A percentile compares a stretch with the other conserved stretches of the same genome.
phyloP scores from a whole-genome alignment of 2,888 invertebrate species.

The Trissoscelio sp. region DNA sequence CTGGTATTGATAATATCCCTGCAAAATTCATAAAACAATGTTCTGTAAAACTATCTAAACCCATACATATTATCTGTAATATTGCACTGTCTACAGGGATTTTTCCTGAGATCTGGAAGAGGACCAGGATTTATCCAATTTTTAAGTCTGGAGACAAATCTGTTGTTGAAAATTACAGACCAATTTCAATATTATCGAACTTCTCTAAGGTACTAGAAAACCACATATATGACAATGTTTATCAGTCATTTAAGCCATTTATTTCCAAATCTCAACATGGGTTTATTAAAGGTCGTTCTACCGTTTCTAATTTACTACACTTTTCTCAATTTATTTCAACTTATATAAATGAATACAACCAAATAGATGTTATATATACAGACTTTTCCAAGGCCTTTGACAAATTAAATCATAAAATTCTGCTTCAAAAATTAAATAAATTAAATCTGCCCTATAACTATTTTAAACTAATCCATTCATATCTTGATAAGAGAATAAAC shows the following conservation, averaged over 20 bases:
- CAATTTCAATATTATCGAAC: not conserved
- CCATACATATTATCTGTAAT: not conserved
- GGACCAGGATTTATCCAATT: not conserved
- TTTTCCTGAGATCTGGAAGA: constrained; percentile 1
- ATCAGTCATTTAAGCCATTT: not conserved
- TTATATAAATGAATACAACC: too few relatives aligned
- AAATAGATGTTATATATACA: too few relatives aligned
- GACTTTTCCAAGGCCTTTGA: too few relatives aligned
- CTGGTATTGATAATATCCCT: constrained; percentile 2
- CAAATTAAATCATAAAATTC: not conserved
- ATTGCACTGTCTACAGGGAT: not conserved
- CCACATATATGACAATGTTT: not conserved
- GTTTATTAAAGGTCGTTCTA: constrained; percentile 9
- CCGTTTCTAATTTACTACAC: not conserved
- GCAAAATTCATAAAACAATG: not conserved
- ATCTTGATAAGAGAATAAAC: not conserved
- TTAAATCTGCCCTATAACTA: not conserved
- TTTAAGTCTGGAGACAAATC: not conserved
- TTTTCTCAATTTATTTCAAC: not conserved
- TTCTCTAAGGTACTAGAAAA: constrained; percentile 10
- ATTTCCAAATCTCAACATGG: not conserved
- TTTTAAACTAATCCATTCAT: not conserved
- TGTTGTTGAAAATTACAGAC: not conserved
- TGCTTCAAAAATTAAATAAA: too few relatives aligned
- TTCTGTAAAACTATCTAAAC: not conserved